phyloP scores from a whole-genome alignment of 2,113 vertebrate species.

The Ornithorhynchus anatinus region DNA sequence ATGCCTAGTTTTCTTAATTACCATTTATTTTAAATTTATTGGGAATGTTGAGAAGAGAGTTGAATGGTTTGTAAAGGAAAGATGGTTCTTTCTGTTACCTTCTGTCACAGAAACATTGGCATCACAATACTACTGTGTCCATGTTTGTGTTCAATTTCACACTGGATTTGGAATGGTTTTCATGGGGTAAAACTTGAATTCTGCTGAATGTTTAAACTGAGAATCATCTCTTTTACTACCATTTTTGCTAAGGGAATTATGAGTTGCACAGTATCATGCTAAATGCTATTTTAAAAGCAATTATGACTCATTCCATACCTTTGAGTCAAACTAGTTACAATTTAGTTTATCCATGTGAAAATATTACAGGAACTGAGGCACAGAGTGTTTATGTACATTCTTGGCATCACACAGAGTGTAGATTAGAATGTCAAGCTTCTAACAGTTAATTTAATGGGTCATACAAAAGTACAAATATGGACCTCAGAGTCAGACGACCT shows the following conservation, averaged over 20 bases:
- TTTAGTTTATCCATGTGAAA: conserved; percentile 30
- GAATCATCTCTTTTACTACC: neutral
- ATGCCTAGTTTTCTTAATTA: conserved; percentile 31
- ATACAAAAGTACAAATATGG: neutral
- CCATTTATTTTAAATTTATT: conserved; percentile 51
- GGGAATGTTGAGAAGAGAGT: conserved; percentile 31
- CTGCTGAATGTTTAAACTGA: conserved; percentile 5
- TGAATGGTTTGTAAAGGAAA: conserved; percentile 35
- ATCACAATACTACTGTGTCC: conserved; percentile 24
- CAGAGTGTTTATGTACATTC: neutral
- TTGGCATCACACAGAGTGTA: neutral
- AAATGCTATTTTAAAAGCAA: conserved; percentile 23
- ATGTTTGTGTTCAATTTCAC: conserved; percentile 54
- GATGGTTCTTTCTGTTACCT: conserved; percentile 46
- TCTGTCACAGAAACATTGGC: conserved; percentile 49
- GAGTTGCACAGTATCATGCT: conserved; percentile 15
- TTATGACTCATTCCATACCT: neutral
- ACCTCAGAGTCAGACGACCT: no score
- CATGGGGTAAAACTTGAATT: conserved; percentile 29
- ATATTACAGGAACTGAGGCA: neutral
- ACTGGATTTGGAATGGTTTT: conserved; percentile 57
- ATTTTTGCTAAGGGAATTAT: conserved; percentile 14
- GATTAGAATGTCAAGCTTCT: neutral
- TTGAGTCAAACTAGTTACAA: conserved; percentile 3
- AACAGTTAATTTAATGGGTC: neutral